Conservation (phyloP, 1,140 invertebrate species). For the Anagrus nilaparvatae region DNA sequence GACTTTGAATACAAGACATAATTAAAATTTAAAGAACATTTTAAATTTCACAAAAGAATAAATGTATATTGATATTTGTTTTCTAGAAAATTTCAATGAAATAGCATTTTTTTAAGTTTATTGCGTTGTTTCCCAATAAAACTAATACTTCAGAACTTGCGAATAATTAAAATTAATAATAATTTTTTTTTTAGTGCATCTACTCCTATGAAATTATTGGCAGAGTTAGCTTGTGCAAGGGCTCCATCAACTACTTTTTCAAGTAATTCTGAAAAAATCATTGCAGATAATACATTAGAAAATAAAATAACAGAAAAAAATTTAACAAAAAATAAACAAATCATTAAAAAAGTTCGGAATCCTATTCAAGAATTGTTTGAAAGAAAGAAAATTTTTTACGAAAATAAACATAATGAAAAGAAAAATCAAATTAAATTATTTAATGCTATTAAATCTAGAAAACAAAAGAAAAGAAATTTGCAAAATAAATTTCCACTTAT, state of each 20-base stretch:
- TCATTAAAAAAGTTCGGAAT: slow-evolving; percentile 33
- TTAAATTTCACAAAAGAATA: no score
- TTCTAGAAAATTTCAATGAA: neutral
- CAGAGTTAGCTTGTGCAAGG: slow-evolving; percentile 38
- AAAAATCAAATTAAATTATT: neutral
- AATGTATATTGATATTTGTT: neutral
- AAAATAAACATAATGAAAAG: slow-evolving; percentile 24
- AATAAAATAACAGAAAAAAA: no score
- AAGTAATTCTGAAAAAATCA: slow-evolving; percentile 3
- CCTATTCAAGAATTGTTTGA: slow-evolving; percentile 39
- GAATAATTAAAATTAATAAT: neutral
- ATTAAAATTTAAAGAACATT: no score
- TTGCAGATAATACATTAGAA: no score
- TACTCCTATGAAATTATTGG: slow-evolving; percentile 39
- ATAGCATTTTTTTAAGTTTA: neutral
- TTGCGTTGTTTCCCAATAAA: slow-evolving; percentile 1
- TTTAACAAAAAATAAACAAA: no score
- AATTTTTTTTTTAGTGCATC: slow-evolving; percentile 30
- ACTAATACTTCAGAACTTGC: neutral
- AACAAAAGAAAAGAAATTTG: slow-evolving; percentile 19
- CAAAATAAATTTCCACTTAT: slow-evolving; percentile 34
- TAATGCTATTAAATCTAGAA: slow-evolving; percentile 21
- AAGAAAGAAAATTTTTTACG: slow-evolving; percentile 36
- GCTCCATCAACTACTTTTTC: slow-evolving; percentile 28
- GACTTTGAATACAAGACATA: no score